phyloP scores from a whole-genome alignment of 2,797 vertebrate species.

The Scolopax rusticola region DNA sequence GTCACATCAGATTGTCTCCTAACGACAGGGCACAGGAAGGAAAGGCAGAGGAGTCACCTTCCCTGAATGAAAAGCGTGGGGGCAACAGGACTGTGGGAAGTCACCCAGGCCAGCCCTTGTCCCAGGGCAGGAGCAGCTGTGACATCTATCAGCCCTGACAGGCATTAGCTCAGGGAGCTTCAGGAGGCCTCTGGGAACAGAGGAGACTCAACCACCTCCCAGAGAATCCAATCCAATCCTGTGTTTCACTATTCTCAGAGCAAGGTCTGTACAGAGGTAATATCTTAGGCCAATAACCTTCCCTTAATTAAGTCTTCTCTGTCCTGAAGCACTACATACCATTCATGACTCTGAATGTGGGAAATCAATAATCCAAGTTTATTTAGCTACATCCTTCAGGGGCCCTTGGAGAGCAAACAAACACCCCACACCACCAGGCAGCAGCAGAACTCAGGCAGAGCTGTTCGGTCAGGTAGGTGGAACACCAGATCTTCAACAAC shows the following conservation, averaged over 20 bases:
- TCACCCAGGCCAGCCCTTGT: neutral
- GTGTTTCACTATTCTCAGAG: neutral
- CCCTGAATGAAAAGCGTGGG: neutral
- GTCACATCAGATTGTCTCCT: neutral
- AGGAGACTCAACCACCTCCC: neutral
- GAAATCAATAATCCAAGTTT: conserved; percentile 34
- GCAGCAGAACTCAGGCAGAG: neutral
- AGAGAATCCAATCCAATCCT: neutral
- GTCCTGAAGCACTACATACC: neutral
- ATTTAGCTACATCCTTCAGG: conserved; percentile 6
- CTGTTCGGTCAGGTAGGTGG: neutral
- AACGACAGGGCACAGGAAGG: neutral
- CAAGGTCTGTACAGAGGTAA: neutral
- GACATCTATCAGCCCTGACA: neutral
- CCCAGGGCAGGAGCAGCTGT: neutral
- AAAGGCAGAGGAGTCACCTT: neutral
- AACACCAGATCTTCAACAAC: neutral
- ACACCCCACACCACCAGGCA: neutral
- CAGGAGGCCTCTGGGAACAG: neutral
- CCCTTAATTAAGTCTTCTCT: conserved; percentile 15
- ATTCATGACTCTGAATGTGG: neutral
- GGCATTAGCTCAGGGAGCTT: neutral
- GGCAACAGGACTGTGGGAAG: neutral
- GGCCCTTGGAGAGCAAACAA: neutral
- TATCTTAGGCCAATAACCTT: neutral